phyloP scores from a whole-genome alignment of 2,797 vertebrate species.

The Ispidina lecontei region DNA sequence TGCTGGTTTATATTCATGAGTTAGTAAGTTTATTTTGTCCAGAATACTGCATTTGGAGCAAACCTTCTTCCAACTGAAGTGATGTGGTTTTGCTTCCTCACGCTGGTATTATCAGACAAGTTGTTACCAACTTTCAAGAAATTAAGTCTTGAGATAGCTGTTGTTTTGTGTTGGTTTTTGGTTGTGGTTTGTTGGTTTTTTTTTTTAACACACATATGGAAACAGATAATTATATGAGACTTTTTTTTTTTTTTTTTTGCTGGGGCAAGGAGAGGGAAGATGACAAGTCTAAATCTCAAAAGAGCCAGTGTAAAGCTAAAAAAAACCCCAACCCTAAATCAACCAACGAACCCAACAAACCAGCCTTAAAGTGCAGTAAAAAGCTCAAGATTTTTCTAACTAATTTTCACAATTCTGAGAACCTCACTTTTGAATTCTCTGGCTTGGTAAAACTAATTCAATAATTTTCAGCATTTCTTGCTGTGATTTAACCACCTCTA shows the following conservation, averaged over 20 bases:
- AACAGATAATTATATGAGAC: background rate
- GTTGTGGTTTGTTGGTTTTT: background rate
- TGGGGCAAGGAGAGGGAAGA: background rate
- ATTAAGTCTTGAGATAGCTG: background rate
- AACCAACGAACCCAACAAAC: background rate
- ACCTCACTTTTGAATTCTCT: background rate
- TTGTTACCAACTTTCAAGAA: constrained; percentile 3
- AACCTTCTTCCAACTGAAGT: background rate
- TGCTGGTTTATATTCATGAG: background rate
- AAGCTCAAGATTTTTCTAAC: background rate
- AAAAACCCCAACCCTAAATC: background rate
- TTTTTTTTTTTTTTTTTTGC: background rate
- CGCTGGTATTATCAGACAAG: background rate
- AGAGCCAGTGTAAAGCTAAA: background rate
- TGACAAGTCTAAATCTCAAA: background rate
- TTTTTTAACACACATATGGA: background rate
- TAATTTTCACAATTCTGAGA: background rate
- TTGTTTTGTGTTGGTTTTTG: background rate
- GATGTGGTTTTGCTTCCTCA: background rate
- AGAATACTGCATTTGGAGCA: background rate
- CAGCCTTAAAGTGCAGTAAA: background rate
- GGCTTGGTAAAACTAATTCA: background rate
- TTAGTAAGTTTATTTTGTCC: background rate
- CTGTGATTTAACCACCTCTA: background rate
- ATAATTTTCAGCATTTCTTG: background rate